Evolutionary conservation across 1,140 invertebrate species (phyloP).

Genomic region (Ridgeia piscesae): DNA sequence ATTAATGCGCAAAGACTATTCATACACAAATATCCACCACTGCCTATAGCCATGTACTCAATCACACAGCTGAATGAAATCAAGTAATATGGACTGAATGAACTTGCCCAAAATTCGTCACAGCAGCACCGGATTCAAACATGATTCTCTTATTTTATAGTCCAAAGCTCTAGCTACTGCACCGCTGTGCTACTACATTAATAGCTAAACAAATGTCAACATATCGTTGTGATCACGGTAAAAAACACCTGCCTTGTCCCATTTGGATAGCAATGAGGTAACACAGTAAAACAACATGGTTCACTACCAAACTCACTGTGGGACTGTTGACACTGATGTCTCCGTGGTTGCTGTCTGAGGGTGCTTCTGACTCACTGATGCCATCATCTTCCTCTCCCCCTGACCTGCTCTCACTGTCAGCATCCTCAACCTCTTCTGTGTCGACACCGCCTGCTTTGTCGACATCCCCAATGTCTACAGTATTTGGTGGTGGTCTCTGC

Average conservation of each 20-base stretch:
- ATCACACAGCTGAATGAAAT: too few species aligned
- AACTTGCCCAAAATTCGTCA: too few species aligned
- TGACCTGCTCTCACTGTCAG: background rate
- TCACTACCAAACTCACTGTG: background rate
- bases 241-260: too few species aligned
- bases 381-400: background rate
- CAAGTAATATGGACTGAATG: too few species aligned
- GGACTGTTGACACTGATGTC: background rate
- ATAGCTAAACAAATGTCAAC: background rate
- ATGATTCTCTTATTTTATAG: too few species aligned
- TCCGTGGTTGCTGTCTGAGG: background rate
- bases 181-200: background rate
- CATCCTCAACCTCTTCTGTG: background rate
- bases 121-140: too few species aligned
- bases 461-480: too few species aligned
- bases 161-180: too few species aligned
- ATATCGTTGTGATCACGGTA: background rate
- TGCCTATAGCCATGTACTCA: too few species aligned
- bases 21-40: too few species aligned
- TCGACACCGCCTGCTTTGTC: background rate
- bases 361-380: background rate
- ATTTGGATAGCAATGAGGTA: too few species aligned
- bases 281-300: background rate
- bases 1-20: too few species aligned
- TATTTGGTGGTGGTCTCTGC: background rate